Base-by-base conservation (phyloP, 2,797 vertebrate species). In the Artibeus jamaicensis region DNA sequence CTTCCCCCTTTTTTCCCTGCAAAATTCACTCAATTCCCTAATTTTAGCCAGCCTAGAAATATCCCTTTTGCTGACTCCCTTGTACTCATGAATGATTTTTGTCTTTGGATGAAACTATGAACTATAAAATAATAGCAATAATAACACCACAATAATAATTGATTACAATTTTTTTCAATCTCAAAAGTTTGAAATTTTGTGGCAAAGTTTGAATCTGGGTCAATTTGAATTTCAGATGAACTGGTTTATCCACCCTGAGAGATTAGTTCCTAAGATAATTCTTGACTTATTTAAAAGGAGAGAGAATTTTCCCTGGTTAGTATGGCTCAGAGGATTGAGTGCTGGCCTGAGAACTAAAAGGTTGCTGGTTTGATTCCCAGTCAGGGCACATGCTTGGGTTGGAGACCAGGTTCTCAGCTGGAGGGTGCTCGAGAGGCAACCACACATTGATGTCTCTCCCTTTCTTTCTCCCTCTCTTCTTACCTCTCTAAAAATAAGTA, bases 231-330 rank as follows among this genome's bases (percentile, higher is more conserved):
- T 94, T 94, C 46, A 84, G 57, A 42, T 90, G 84, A 96, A 93
- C 76, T 93, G 37, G 62, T 92, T 96, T 81, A 73, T 89, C 16
- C 50, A 90, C 70, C 83, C 42, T 67, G 44, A 85, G 91, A 95
- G 78, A 83, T 79, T 86, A 87, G 48, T 37, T 96, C 73, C 93
- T 77, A 65, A 76, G 89, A 96, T 48, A 96, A 97, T 57, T 85
- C 22, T 55, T 71, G 67, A 83, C 37, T 86, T 65, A 92, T 92
- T 92, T 62, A 95, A 81, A 76, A 29, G 37, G 50, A 84, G 32
- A 73, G 37, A 53, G 73, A 88, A 86, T 92, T 62, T 62, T 29
- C 26, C 29, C 29, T 32, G 59, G 59, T 12, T 32, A 24, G 57
- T 59, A 2, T 59, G 24, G 26, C 57, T 59, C 57, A 59, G 24